phyloP scores from a whole-genome alignment of 2,113 vertebrate species.

The Alouatta palliata region DNA sequence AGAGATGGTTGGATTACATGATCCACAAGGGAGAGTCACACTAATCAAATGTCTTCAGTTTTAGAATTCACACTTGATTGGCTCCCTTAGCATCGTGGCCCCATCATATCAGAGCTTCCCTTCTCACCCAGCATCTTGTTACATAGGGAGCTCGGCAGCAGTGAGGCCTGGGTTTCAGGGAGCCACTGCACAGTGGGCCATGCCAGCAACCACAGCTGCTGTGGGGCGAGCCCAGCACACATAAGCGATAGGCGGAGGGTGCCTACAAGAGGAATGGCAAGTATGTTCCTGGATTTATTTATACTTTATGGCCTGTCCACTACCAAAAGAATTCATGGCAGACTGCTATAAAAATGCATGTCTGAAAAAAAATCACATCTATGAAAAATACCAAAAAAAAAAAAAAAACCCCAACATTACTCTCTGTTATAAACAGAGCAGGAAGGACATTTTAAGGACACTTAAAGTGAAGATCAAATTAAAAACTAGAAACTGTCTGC shows the following conservation, averaged over 20 bases:
- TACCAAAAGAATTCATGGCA: neutral
- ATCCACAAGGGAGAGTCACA: neutral
- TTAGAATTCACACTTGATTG: neutral
- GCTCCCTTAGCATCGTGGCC: neutral
- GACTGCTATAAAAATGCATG: neutral
- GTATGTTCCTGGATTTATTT: neutral
- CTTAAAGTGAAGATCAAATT: conserved; percentile 16
- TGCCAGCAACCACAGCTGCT: neutral
- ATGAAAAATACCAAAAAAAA: neutral
- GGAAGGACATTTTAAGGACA: neutral
- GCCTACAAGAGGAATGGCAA: neutral
- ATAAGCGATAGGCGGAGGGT: neutral
- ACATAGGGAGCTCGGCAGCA: neutral
- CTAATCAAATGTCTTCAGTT: neutral
- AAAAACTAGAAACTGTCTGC: neutral
- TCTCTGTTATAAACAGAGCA: too few relatives aligned
- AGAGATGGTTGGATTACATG: neutral
- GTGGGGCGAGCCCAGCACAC: neutral
- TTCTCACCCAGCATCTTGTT: neutral
- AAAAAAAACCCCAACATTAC: neutral
- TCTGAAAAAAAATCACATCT: neutral
- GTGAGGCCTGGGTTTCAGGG: neutral
- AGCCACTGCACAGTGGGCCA: neutral
- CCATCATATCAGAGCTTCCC: neutral
- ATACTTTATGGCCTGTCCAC: neutral